phyloP scores from a whole-genome alignment of 2,113 vertebrate genomes.

The Gadus macrocephalus region DNA sequence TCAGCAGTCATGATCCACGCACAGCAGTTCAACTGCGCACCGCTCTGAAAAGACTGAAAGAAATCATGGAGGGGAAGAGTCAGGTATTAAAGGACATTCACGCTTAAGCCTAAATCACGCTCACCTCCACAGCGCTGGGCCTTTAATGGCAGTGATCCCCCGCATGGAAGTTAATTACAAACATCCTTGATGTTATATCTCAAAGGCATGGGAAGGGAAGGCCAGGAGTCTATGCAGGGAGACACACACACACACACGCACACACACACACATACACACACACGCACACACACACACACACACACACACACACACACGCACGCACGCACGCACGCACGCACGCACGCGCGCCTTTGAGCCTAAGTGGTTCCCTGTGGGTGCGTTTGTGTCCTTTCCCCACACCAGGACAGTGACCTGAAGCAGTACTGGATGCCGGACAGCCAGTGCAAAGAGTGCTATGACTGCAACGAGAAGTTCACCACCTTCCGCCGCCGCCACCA shows the following conservation, averaged over 20 bases:
- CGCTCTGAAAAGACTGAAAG: constrained; percentile 93
- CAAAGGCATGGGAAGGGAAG: too few species aligned
- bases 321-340: too few species aligned
- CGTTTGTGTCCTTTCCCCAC: background rate
- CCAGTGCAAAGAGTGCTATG: constrained; percentile 98
- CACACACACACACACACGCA: too few species aligned
- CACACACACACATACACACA: too few species aligned
- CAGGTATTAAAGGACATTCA: constrained; percentile 75
- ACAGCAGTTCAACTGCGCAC: constrained; percentile 96
- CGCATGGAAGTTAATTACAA: too few species aligned
- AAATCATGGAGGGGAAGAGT: constrained; percentile 99
- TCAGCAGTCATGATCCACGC: constrained; percentile 91
- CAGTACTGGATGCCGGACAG: constrained; percentile 99
- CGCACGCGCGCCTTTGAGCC: too few species aligned
- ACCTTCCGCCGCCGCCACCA: constrained; percentile 95
- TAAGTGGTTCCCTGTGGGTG: too few species aligned
- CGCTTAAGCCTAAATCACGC: background rate
- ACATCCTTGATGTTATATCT: too few species aligned
- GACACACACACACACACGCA: too few species aligned
- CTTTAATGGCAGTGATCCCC: background rate
- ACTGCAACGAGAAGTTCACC: constrained; percentile 97
- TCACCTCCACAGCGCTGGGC: background rate
- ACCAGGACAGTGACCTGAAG: constrained; percentile 94
- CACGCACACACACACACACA: too few species aligned
- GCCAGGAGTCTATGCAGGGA: too few species aligned